Evolutionary conservation across 1,140 invertebrate species (phyloP).

Genomic region (Trialeurodes vaporariorum): DNA sequence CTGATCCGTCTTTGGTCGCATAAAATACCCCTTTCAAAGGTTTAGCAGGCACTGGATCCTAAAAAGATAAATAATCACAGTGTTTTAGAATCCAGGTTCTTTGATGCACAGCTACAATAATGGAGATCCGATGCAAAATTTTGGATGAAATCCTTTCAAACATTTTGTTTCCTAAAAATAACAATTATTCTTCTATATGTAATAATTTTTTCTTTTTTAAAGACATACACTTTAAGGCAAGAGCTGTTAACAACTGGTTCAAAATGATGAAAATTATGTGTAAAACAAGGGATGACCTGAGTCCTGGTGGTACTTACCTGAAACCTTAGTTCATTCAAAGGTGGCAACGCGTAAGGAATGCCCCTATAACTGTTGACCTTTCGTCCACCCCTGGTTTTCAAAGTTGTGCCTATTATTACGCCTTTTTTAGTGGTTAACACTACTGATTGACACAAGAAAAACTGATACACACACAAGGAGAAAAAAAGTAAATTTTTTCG

Average conservation of each 20-base stretch:
- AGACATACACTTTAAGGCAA: neutral
- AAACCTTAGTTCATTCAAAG: constrained; percentile 46
- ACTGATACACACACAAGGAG: too few species aligned
- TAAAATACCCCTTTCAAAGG: neutral
- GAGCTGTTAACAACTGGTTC: neutral
- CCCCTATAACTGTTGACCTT: constrained; percentile 46
- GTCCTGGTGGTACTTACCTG: too few species aligned
- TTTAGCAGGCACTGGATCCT: constrained; percentile 3
- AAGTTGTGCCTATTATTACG: constrained; percentile 32
- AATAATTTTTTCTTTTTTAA: neutral
- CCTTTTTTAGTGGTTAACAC: too few species aligned
- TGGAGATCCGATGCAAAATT: too few species aligned
- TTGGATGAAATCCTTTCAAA: too few species aligned
- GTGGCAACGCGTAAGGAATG: constrained; percentile 53
- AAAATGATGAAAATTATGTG: neutral
- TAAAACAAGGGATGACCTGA: too few species aligned
- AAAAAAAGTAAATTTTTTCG: too few species aligned
- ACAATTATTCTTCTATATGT: neutral
- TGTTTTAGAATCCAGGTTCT: neutral
- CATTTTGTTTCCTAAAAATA: neutral
- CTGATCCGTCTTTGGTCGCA: constrained; percentile 2
- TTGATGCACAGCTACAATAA: neutral
- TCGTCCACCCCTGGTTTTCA: constrained; percentile 34
- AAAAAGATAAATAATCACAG: neutral
- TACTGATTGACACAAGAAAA: too few species aligned